A percentile compares a stretch with the other conserved stretches of the same genome.
Evolutionary conservation across 2,113 vertebrate species (phyloP).

Genomic region (Isichthys henryi): DNA sequence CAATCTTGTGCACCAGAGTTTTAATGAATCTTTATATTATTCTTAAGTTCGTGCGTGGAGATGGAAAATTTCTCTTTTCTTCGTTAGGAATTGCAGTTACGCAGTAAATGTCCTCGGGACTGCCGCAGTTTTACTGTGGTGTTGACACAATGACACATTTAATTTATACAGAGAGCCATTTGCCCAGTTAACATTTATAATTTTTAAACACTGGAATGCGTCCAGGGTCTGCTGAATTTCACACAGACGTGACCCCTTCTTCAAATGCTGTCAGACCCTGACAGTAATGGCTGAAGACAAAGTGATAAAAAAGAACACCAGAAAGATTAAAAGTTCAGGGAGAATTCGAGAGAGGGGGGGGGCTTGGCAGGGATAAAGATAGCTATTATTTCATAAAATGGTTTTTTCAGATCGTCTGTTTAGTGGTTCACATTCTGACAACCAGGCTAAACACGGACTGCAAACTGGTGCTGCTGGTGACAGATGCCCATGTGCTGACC

Average conservation of each 20-base stretch:
- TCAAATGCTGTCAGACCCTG: constrained; percentile 15
- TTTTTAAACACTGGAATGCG: constrained; percentile 43
- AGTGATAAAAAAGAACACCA: not conserved
- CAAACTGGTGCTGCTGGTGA: constrained; percentile 36
- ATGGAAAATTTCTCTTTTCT: not conserved
- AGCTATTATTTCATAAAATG: not conserved
- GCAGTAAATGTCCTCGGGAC: constrained; percentile 40
- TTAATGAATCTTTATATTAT: constrained; percentile 4
- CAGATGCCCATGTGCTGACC: constrained; percentile 55
- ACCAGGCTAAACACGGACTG: constrained; percentile 29
- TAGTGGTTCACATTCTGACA: not conserved
- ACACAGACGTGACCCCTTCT: constrained; percentile 24
- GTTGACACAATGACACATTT: constrained; percentile 50
- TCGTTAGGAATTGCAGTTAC: not conserved
- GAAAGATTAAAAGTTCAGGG: not conserved
- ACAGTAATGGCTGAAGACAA: constrained; percentile 8
- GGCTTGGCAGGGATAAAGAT: not conserved
- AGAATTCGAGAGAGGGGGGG: not conserved
- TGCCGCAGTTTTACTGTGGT: constrained; percentile 41
- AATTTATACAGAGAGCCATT: constrained; percentile 34
- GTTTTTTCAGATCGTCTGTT: not conserved
- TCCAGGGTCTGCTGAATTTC: constrained; percentile 42
- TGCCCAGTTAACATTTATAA: constrained; percentile 43
- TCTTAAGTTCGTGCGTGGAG: not conserved
- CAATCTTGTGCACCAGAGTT: not conserved